Conservation (phyloP, 2,888 invertebrate species). For the Campoletis raptor region DNA sequence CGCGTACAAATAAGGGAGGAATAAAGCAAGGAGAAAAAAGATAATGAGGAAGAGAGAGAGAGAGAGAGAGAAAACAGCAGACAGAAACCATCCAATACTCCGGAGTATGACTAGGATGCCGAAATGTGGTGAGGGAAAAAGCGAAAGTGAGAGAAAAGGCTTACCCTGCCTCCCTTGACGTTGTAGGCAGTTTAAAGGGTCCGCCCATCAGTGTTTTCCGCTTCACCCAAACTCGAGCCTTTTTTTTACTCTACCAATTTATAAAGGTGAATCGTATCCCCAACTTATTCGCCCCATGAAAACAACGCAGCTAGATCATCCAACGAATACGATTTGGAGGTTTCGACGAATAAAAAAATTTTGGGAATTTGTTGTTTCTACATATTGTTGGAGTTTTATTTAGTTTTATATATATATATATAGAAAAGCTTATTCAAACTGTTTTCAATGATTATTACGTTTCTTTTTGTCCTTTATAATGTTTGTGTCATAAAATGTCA, state of each 20-base stretch:
- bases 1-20: slow-evolving; percentile 11
- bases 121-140: slow-evolving; percentile 1
- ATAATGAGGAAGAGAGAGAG: neutral
- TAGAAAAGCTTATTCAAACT: neutral
- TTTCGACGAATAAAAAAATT: neutral
- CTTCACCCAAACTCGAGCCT: neutral
- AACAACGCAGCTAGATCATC: neutral
- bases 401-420: too few relatives aligned
- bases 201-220: slow-evolving; percentile 22
- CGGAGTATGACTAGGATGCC: slow-evolving; percentile 19
- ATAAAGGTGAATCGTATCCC: slow-evolving; percentile 10
- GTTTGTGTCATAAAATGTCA: neutral
- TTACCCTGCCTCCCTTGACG: slow-evolving; percentile 1
- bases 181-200: slow-evolving; percentile 34
- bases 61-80: neutral
- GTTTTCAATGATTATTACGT: neutral
- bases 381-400: neutral
- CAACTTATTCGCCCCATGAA: slow-evolving; percentile 8
- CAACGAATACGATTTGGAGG: neutral
- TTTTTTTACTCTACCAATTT: slow-evolving; percentile 44
- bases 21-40: neutral
- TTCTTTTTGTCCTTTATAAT: neutral
- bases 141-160: slow-evolving; percentile 35
- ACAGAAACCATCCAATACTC: slow-evolving; percentile 3
- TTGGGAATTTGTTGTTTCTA: neutral